These are phyloP conservation scores for Eumacrocentrus americanus DNA, from an alignment of 2,888 invertebrate genomes.

Conservation along the genomic window DNA sequence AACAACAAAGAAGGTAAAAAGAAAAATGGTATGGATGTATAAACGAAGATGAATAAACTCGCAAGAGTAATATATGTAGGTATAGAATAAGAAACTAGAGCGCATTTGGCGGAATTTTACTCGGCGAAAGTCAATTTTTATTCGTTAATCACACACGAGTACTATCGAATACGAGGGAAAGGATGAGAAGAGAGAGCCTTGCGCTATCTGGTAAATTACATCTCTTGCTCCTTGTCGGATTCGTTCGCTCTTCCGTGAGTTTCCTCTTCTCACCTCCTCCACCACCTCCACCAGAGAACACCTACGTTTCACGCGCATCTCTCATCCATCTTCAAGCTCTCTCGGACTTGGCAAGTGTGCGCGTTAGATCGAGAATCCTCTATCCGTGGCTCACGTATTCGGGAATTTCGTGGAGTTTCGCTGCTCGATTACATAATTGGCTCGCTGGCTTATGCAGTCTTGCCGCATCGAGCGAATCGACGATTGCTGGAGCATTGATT, in stretches of 20 bases:
- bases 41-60: conserved; percentile 2
- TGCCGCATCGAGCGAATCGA: background rate
- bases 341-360: conserved; percentile 42
- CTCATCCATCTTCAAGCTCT: conserved; percentile 46
- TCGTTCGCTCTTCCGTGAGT: conserved; percentile 1
- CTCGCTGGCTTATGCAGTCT: background rate
- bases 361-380: conserved; percentile 38
- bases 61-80: background rate
- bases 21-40: too few relatives aligned
- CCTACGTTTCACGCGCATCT: conserved; percentile 37
- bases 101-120: background rate
- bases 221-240: conserved; percentile 1
- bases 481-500: background rate
- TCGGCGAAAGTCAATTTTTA: conserved; percentile 15
- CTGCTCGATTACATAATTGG: conserved; percentile 7
- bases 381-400: conserved; percentile 23
- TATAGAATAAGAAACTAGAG: background rate
- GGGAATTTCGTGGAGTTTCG: conserved; percentile 9
- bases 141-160: conserved; percentile 8
- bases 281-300: background rate
- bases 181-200: background rate
- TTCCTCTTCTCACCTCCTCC: conserved; percentile 5
- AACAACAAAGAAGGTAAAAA: too few relatives aligned
- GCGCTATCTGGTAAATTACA: conserved; percentile 6
- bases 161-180: background rate